Evolutionary conservation across 2,113 vertebrate genomes (phyloP).

Genomic region (Semnornis frantzii): DNA sequence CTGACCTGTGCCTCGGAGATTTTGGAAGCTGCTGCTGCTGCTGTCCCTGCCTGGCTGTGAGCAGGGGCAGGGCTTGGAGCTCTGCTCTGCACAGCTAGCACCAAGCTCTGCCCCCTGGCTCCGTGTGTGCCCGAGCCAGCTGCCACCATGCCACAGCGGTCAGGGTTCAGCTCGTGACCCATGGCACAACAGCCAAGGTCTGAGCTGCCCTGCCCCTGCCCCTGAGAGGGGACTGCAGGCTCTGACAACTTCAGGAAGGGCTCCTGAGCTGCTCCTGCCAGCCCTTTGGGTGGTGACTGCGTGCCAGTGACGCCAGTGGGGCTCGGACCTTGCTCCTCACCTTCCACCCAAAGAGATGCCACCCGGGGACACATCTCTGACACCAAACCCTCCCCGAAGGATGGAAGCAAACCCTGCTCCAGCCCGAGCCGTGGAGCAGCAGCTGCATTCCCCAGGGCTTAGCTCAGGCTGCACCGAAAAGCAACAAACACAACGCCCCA

Average conservation of each 20-base stretch:
- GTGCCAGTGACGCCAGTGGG: neutral
- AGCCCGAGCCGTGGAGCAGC: neutral
- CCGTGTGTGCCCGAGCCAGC: neutral
- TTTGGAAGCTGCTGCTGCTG: neutral
- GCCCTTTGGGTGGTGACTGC: fast-evolving
- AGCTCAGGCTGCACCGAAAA: neutral
- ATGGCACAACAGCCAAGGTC: neutral
- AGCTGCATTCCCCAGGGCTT: neutral
- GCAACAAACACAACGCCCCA: neutral
- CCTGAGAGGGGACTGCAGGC: neutral
- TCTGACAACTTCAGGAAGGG: neutral
- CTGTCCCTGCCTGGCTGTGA: neutral
- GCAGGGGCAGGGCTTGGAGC: fast-evolving
- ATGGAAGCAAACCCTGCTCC: neutral
- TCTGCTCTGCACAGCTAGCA: neutral
- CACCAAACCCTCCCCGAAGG: fast-evolving
- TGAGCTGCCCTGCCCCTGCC: neutral
- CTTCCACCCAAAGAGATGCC: neutral
- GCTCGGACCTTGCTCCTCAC: neutral
- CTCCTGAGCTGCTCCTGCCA: neutral
- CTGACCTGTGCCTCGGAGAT: neutral
- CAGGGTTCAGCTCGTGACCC: neutral
- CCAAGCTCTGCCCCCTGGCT: neutral
- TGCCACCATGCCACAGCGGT: conserved; percentile 8
- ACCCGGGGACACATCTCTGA: neutral